Evolutionary conservation across 92 coral and sea anemone genomes (phyloP).

Genomic region (Phymanthus crucifer): DNA sequence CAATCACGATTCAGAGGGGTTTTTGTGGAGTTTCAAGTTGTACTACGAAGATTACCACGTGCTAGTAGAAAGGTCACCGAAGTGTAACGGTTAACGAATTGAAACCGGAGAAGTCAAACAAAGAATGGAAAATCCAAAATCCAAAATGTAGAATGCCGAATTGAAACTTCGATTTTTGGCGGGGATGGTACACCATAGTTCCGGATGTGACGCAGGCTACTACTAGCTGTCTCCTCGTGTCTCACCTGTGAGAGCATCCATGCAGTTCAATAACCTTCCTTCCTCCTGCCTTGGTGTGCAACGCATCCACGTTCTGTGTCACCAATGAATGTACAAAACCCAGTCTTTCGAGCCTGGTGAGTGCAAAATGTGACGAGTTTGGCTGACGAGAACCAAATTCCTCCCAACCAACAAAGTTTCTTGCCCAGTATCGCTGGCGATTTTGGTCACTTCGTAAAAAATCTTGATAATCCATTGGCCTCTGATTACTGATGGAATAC

Average conservation of each 20-base stretch:
- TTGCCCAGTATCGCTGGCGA: slow-evolving; percentile 90
- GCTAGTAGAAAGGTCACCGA: too few species aligned
- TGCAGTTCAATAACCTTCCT: slow-evolving; percentile 82
- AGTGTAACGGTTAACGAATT: background rate
- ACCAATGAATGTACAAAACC: slow-evolving; percentile 82
- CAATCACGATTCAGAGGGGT: too few species aligned
- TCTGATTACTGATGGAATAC: slow-evolving; percentile 68
- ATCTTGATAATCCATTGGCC: slow-evolving; percentile 85
- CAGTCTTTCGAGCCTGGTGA: slow-evolving; percentile 74
- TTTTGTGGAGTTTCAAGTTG: too few species aligned
- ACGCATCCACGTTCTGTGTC: slow-evolving; percentile 94
- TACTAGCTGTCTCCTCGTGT: background rate
- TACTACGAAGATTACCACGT: too few species aligned
- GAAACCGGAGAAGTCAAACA: background rate
- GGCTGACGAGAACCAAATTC: slow-evolving; percentile 81
- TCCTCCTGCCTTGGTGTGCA: slow-evolving; percentile 91
- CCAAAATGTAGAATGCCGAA: background rate
- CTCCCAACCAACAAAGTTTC: slow-evolving; percentile 93
- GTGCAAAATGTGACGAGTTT: slow-evolving; percentile 69
- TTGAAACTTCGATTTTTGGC: too few species aligned
- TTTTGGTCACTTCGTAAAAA: slow-evolving; percentile 69
- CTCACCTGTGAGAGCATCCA: slow-evolving; percentile 83
- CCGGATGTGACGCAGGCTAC: too few species aligned
- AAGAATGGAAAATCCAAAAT: background rate
- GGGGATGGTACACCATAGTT: too few species aligned